These are phyloP conservation scores for Tachystola acroxantha DNA, from an alignment of 2,888 invertebrate species.

Conservation along the genomic window DNA sequence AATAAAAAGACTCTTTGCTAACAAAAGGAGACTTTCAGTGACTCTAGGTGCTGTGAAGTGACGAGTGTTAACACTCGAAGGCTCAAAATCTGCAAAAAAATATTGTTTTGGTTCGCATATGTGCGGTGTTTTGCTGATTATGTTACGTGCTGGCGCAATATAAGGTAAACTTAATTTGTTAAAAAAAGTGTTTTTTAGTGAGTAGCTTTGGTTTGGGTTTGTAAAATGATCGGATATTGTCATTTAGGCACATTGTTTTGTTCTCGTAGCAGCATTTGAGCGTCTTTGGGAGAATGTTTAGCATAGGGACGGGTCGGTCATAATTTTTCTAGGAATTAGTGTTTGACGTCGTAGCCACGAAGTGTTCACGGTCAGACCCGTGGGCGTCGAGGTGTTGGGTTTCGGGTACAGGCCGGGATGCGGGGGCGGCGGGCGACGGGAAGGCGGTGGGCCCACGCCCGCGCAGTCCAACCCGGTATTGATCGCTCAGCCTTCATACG, in stretches of 20 bases:
- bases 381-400: constrained; percentile 56
- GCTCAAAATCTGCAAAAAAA: background rate
- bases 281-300: too few relatives aligned
- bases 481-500: constrained; percentile 64
- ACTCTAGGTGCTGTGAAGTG: constrained; percentile 7
- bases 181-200: too few relatives aligned
- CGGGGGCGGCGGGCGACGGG: constrained; percentile 26
- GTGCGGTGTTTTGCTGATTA: constrained; percentile 8
- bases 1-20: background rate
- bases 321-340: constrained; percentile 3
- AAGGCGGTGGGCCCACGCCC: constrained; percentile 49
- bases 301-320: too few relatives aligned
- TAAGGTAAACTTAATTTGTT: too few relatives aligned
- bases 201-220: too few relatives aligned
- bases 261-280: too few relatives aligned
- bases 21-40: background rate
- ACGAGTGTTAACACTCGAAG: background rate
- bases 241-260: too few relatives aligned
- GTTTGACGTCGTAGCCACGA: constrained; percentile 24
- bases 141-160: background rate
- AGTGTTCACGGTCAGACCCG: constrained; percentile 42
- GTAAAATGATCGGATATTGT: too few relatives aligned
- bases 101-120: constrained; percentile 1
- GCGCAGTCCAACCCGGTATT: constrained; percentile 62
- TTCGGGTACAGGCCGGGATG: constrained; percentile 37